Conservation (phyloP, 2,797 vertebrate genomes). For the Ammospiza maritima region DNA sequence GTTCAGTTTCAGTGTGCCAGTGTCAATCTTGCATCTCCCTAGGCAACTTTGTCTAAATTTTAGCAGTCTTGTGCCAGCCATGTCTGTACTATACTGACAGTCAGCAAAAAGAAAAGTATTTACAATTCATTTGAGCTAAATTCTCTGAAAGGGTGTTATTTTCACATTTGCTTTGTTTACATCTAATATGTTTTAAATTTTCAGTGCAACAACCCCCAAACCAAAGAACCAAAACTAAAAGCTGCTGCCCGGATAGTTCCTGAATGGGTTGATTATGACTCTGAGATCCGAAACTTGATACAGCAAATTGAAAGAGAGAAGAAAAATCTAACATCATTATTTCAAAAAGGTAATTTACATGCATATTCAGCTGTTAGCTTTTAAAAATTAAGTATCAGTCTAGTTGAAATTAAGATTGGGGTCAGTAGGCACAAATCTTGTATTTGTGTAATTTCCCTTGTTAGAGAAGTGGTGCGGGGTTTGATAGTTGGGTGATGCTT, state of each 20-base stretch:
- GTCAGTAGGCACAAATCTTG: background rate
- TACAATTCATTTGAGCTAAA: background rate
- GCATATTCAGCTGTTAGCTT: background rate
- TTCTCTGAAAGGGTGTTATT: background rate
- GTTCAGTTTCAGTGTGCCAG: background rate
- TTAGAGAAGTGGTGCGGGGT: background rate
- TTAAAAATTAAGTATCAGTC: background rate
- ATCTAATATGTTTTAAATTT: conserved; percentile 40
- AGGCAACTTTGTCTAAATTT: background rate
- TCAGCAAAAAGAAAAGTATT: background rate
- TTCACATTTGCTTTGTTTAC: background rate
- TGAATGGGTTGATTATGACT: conserved; percentile 92
- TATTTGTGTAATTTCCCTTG: background rate
- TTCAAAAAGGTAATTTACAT: conserved; percentile 40
- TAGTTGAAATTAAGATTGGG: background rate
- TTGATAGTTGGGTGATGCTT: background rate
- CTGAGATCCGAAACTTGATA: conserved; percentile 86
- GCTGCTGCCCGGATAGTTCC: conserved; percentile 92
- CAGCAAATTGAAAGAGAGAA: conserved; percentile 74
- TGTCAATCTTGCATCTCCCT: background rate
- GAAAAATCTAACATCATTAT: background rate
- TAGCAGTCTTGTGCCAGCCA: too few species aligned
- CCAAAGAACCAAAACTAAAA: conserved; percentile 94
- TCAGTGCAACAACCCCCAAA: conserved; percentile 99
- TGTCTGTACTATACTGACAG: background rate